phyloP scores from a whole-genome alignment of 2,797 vertebrate genomes.

The Bufotes viridis region DNA sequence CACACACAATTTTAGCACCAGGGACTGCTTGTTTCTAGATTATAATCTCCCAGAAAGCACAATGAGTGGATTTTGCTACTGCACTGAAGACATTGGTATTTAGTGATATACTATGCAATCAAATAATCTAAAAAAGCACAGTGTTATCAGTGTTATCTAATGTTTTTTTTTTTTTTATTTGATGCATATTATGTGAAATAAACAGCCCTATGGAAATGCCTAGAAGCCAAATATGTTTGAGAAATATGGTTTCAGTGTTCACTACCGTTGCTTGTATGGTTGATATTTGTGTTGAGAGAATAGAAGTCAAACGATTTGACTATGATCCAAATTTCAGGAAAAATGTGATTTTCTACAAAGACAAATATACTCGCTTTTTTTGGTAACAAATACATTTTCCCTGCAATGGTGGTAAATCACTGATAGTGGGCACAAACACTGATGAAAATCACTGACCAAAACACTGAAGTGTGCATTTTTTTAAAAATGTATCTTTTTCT shows the following conservation, averaged over 20 bases:
- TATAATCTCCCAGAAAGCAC: conserved; percentile 61
- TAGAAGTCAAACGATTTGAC: too few relatives aligned
- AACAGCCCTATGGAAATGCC: not conserved
- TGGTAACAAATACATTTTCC: too few relatives aligned
- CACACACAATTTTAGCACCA: conserved; percentile 56
- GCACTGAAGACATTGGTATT: conserved; percentile 56
- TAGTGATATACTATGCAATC: conserved; percentile 34
- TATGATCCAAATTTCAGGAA: too few relatives aligned
- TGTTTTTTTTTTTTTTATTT: not conserved
- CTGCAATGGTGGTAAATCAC: too few relatives aligned
- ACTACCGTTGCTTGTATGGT: not conserved
- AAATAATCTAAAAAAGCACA: not conserved
- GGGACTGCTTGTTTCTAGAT: conserved; percentile 51
- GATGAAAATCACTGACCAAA: too few relatives aligned
- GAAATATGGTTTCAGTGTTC: not conserved
- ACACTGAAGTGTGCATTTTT: too few relatives aligned
- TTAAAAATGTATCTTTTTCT: too few relatives aligned
- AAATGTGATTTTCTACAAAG: too few relatives aligned
- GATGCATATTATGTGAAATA: not conserved
- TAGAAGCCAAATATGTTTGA: not conserved
- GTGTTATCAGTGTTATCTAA: not conserved
- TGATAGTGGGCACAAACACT: too few relatives aligned
- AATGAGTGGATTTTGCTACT: conserved; percentile 38
- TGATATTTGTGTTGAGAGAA: too few relatives aligned
- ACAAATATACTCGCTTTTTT: too few relatives aligned